phyloP scores from a whole-genome alignment of 2,113 vertebrate species.

The Myotis yumanensis region DNA sequence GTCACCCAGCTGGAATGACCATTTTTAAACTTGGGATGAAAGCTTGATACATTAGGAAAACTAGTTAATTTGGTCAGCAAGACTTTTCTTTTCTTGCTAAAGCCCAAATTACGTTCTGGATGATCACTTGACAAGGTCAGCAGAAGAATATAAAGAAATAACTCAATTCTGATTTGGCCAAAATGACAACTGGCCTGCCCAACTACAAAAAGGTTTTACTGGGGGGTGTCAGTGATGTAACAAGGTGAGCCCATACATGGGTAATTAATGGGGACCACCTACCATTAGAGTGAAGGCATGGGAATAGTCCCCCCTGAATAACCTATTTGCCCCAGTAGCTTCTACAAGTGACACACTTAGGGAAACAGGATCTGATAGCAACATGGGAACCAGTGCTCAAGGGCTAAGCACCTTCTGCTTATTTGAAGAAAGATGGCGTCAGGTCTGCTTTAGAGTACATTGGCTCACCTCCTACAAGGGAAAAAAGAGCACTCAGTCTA shows the following conservation, averaged over 20 bases:
- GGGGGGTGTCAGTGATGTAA: not conserved
- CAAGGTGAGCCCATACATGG: not conserved
- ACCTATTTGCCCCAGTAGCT: not conserved
- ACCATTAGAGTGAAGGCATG: not conserved
- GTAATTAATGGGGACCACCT: not conserved
- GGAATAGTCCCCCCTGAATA: not conserved
- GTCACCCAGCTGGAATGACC: constrained; percentile 50
- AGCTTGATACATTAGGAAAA: constrained; percentile 47
- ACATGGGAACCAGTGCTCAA: not conserved
- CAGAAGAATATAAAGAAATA: not conserved
- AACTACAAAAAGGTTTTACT: not conserved
- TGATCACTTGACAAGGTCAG: not conserved
- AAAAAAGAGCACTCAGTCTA: not conserved
- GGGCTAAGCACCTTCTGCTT: not conserved
- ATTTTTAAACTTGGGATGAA: constrained; percentile 53
- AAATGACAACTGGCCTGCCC: not conserved
- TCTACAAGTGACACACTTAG: not conserved
- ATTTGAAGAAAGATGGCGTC: not conserved
- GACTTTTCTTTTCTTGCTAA: constrained; percentile 39
- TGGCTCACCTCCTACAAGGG: not conserved
- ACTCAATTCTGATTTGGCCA: constrained; percentile 9
- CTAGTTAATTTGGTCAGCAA: constrained; percentile 45
- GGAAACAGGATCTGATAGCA: not conserved
- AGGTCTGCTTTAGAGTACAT: not conserved
- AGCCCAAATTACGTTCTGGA: constrained; percentile 17